These are phyloP conservation scores for Drosophila quinaria DNA, from an alignment of 2,888 invertebrate genomes.

Conservation along the genomic window DNA sequence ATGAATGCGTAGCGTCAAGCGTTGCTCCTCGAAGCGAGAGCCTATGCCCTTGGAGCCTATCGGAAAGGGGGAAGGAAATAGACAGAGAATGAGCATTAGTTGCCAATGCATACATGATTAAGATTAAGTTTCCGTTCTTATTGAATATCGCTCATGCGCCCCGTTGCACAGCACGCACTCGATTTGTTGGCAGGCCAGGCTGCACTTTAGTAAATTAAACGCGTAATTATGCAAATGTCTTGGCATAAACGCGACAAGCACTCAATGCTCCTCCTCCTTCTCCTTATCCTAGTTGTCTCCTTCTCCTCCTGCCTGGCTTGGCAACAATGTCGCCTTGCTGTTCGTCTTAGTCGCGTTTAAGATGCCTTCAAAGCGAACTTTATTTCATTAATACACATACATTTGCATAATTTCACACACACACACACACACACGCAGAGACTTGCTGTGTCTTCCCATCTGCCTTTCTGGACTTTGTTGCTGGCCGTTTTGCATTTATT, in stretches of 20 bases:
- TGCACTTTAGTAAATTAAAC: conserved; percentile 79
- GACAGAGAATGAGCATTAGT: conserved; percentile 36
- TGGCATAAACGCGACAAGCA: conserved; percentile 74
- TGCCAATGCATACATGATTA: conserved; percentile 24
- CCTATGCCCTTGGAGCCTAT: conserved; percentile 89
- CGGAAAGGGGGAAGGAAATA: neutral
- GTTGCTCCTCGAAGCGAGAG: conserved; percentile 94
- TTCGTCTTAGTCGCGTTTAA: conserved; percentile 54
- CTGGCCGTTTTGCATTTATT: conserved; percentile 66
- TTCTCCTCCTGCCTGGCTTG: conserved; percentile 6
- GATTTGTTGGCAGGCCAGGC: conserved; percentile 32
- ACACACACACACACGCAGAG: conserved; percentile 12
- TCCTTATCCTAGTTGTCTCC: neutral
- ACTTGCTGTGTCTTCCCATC: conserved; percentile 16
- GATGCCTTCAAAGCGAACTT: conserved; percentile 72
- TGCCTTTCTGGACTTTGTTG: conserved; percentile 10
- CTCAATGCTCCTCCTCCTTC: conserved; percentile 45
- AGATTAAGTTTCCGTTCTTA: conserved; percentile 29
- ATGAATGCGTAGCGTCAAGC: conserved; percentile 96
- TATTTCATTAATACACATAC: conserved; percentile 76
- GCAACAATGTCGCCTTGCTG: conserved; percentile 45
- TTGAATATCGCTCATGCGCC: conserved; percentile 65
- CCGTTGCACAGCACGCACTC: conserved; percentile 40
- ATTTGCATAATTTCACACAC: conserved; percentile 71
- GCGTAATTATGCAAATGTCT: conserved; percentile 80